Conservation (phyloP, 2,797 vertebrate species). For the Rhinella marina region DNA sequence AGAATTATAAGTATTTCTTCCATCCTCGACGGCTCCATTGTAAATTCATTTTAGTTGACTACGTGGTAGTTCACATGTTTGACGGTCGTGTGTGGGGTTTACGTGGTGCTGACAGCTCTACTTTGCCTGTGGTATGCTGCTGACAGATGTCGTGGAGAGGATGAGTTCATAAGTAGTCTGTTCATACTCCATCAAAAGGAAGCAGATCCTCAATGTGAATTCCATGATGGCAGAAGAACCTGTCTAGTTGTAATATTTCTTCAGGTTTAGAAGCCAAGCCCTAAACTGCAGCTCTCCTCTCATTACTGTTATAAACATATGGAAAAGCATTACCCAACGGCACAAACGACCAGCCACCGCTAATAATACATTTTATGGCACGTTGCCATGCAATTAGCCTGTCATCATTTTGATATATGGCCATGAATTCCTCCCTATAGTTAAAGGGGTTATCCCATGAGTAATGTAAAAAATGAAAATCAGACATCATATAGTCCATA, state of each 20-base stretch:
- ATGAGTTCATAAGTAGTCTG: too few relatives aligned
- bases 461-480: too few relatives aligned
- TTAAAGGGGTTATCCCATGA: not conserved
- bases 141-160: not conserved
- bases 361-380: not conserved
- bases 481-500: too few relatives aligned
- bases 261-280: not conserved
- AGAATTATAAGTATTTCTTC: not conserved
- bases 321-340: slow-evolving; percentile 1
- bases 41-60: not conserved
- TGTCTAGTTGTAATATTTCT: not conserved
- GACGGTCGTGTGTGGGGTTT: not conserved
- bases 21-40: not conserved
- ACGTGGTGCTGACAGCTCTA: slow-evolving; percentile 6
- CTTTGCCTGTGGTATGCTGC: not conserved
- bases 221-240: not conserved
- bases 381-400: not conserved
- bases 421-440: not conserved
- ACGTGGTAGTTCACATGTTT: too few relatives aligned
- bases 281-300: not conserved
- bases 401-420: not conserved
- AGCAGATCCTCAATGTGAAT: not conserved
- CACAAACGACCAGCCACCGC: too few relatives aligned
- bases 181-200: not conserved
- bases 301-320: not conserved